phyloP scores from a whole-genome alignment of 1,140 invertebrate genomes.

The Lepidurus apus region DNA sequence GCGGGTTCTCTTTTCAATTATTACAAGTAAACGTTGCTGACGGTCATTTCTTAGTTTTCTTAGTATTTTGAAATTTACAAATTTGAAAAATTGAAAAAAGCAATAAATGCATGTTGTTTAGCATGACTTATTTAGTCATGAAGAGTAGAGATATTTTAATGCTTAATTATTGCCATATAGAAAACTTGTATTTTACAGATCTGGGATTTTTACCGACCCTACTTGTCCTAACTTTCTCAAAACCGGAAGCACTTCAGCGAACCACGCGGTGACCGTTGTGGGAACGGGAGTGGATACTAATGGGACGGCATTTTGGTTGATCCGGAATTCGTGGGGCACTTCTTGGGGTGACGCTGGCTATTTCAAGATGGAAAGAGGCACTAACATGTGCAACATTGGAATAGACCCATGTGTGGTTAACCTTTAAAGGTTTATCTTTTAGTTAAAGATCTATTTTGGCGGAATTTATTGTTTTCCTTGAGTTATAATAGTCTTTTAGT shows the following conservation, averaged over 20 bases:
- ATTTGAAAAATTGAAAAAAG: background rate
- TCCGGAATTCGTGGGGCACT: slow-evolving; percentile 50
- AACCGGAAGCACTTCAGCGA: slow-evolving; percentile 31
- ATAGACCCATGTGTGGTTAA: slow-evolving; percentile 32
- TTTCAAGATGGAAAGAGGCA: slow-evolving; percentile 46
- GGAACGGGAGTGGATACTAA: slow-evolving; percentile 48
- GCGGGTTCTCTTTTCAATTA: slow-evolving; percentile 35
- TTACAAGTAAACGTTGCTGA: background rate
- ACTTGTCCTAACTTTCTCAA: background rate
- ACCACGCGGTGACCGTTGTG: slow-evolving; percentile 50
- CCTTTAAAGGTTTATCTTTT: background rate
- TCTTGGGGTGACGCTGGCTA: slow-evolving; percentile 49
- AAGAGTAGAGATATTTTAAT: too few species aligned
- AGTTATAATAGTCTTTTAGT: too few species aligned
- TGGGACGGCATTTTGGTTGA: slow-evolving; percentile 50
- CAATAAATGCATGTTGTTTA: too few species aligned
- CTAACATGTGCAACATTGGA: slow-evolving; percentile 47
- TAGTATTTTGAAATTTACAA: background rate
- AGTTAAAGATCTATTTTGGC: background rate
- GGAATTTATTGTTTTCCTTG: too few species aligned
- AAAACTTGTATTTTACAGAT: background rate
- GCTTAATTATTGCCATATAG: background rate
- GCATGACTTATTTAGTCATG: too few species aligned
- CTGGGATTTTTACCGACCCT: background rate
- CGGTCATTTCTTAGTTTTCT: background rate